Evolutionary conservation across 2,888 invertebrate species (phyloP), one percentile per base, ranked within the genome.

Genomic region (Synergus japonicus): DNA sequence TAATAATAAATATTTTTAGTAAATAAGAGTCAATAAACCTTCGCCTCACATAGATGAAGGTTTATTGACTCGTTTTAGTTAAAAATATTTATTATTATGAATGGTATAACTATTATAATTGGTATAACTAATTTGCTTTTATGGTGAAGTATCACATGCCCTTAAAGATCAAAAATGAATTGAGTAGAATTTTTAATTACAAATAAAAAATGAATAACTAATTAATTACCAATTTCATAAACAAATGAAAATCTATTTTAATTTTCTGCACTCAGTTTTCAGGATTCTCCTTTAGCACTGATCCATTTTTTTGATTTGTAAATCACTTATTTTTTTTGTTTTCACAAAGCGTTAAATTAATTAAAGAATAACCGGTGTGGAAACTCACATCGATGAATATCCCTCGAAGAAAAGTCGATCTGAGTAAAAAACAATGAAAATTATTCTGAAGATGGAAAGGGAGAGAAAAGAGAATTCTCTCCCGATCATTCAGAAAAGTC

Each of bases 301-400:
- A 13, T 29, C 63, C 13, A 29, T 63, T 63, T 29, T 29, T 29
- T 63, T 29, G 7, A 29, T 63, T 63, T 63, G 29, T 13, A 63
- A 63, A 29, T 4, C 63, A 63, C 63, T 29, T 29, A 12, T 29
- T 63, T 37, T 29, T 29, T 29, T 63, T 60, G 13, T 29, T 60
- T 29, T 29, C 63, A 63, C 63, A 29, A 7, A 29, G 12, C 12
- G 7, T 12, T 63, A 22, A 63, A 29, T 63, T 4, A 63, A 29
- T 29, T 18, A 73, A 73, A 73, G 22, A 37, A 73, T 41, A 49
- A 73, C 54, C 15, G 54, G 37, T 49, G 37, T 22, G 54, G 15
- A 73, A 73, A 73, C 29, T 73, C 73, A 73, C 73, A 9, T 54
- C 54, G 41, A 37, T 73, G 54, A 41, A 41, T 18, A 18, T 66